Percentiles rank a stretch among this genome's conserved stretches.
These are phyloP conservation scores for Petroica traversi DNA, from an alignment of 2,113 vertebrate genomes.

Conservation along the genomic window DNA sequence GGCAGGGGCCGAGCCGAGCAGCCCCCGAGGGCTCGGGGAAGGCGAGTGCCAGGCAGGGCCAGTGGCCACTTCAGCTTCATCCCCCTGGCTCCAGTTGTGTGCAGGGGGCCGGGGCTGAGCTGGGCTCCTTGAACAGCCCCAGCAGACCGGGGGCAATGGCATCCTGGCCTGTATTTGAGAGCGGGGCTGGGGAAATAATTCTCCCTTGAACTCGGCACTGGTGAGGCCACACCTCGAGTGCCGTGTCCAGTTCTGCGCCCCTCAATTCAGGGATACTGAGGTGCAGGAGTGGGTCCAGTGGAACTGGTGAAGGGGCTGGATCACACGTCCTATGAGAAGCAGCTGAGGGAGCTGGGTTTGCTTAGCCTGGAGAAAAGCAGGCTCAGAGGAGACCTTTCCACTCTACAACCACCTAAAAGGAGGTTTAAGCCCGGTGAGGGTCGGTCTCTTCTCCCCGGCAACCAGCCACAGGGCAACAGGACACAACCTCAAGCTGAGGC, in stretches of 20 bases:
- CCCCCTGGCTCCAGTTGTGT: accelerated
- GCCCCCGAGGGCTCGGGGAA: not conserved
- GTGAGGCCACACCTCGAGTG: not conserved
- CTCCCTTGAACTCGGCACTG: not conserved
- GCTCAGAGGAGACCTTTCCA: not conserved
- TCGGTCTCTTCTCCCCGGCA: not conserved
- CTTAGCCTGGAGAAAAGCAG: not conserved
- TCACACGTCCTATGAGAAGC: not conserved
- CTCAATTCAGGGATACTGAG: not conserved
- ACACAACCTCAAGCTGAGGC: not conserved
- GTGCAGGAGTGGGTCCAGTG: not conserved
- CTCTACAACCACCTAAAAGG: not conserved
- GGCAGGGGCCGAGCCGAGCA: not conserved
- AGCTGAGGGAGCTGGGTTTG: not conserved
- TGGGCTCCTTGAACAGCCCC: too few species aligned
- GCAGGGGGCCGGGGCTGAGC: not conserved
- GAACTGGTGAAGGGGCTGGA: not conserved
- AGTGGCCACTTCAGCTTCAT: accelerated
- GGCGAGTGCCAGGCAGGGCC: not conserved
- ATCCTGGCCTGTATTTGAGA: not conserved
- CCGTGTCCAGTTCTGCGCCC: not conserved
- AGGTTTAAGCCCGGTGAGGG: not conserved
- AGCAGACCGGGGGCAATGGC: too few species aligned
- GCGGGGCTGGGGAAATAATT: too few species aligned
- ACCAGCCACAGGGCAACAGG: too few species aligned